Conservation (phyloP, 2,888 invertebrate species). For the Eristalis pertinax region DNA sequence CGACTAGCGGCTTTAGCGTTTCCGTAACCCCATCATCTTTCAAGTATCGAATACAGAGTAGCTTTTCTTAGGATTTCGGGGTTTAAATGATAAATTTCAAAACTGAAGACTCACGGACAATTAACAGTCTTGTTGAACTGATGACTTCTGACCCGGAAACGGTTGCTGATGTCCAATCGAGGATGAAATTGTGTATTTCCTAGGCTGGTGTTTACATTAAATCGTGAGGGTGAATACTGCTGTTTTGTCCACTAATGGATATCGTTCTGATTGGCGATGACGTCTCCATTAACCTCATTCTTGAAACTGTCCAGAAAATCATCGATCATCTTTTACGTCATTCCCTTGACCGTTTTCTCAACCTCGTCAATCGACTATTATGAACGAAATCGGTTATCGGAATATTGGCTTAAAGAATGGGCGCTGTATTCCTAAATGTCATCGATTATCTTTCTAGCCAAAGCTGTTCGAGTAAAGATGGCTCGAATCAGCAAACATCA, state of each 20-base stretch:
- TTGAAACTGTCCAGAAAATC: background rate
- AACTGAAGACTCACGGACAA: conserved; percentile 4
- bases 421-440: background rate
- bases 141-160: conserved; percentile 19
- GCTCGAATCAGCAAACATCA: background rate
- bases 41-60: background rate
- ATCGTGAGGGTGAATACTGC: background rate
- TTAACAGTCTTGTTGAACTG: conserved; percentile 42
- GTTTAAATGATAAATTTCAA: background rate
- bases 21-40: conserved; percentile 1
- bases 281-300: background rate
- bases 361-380: too few relatives aligned
- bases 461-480: background rate
- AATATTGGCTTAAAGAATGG: background rate
- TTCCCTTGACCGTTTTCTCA: too few relatives aligned
- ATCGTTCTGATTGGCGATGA: background rate
- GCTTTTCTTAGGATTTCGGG: background rate
- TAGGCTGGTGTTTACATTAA: background rate
- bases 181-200: conserved; percentile 34
- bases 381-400: too few relatives aligned
- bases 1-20: background rate
- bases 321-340: too few relatives aligned
- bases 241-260: background rate
- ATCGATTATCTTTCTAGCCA: background rate
- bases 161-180: conserved; percentile 15